Conservation (phyloP, 2,888 invertebrate genomes). For the Epistrophella euchroma region DNA sequence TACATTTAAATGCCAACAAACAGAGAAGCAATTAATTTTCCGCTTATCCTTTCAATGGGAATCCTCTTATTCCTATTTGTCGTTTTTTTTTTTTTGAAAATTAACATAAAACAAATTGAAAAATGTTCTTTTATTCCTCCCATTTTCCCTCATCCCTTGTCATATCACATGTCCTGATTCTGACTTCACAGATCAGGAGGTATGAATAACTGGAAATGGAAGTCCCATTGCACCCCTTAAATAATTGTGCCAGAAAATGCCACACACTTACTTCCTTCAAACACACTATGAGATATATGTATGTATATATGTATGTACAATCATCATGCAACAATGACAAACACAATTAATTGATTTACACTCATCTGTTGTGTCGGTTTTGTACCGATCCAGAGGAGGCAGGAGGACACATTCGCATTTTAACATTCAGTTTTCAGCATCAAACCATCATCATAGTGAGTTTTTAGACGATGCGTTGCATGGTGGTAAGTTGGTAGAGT, state of each 20-base stretch:
- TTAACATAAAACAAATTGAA: conserved; percentile 75
- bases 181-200: conserved; percentile 58
- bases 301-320: neutral
- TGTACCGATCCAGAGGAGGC: conserved; percentile 24
- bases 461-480: too few relatives aligned
- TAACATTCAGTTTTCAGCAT: conserved; percentile 43
- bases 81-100: conserved; percentile 48
- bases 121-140: conserved; percentile 49
- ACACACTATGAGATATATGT: conserved; percentile 25
- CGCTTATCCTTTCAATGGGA: conserved; percentile 72
- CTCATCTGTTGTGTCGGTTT: conserved; percentile 48
- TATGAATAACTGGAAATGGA: conserved; percentile 38
- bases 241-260: conserved; percentile 30
- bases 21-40: conserved; percentile 72
- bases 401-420: conserved; percentile 33
- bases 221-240: conserved; percentile 57
- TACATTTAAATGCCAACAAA: conserved; percentile 62
- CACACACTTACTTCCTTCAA: neutral
- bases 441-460: conserved; percentile 14
- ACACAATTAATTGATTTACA: conserved; percentile 73
- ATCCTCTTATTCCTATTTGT: conserved; percentile 68
- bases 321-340: conserved; percentile 56
- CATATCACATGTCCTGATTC: conserved; percentile 37
- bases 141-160: conserved; percentile 1
- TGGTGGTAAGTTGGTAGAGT: neutral